These are phyloP conservation scores for Clepsis dumicolana DNA, from an alignment of 2,888 invertebrate species.

Conservation along the genomic window DNA sequence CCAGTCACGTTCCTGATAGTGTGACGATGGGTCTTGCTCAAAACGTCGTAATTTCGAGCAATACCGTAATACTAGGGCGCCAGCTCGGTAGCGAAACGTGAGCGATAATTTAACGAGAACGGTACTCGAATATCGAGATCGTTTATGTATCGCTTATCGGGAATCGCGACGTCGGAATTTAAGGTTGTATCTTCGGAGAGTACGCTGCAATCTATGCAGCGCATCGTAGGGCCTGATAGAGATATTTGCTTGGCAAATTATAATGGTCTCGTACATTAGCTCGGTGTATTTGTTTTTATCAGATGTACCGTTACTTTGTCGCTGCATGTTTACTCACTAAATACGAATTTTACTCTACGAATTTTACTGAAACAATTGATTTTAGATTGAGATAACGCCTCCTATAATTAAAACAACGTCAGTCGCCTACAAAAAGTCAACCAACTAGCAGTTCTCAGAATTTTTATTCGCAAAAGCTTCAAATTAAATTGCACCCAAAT, in stretches of 20 bases:
- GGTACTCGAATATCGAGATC: slow-evolving; percentile 78
- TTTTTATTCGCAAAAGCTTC: slow-evolving; percentile 5
- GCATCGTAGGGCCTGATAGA: slow-evolving; percentile 59
- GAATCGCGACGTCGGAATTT: slow-evolving; percentile 80
- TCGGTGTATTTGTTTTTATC: slow-evolving; percentile 6
- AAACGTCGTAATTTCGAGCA: slow-evolving; percentile 57
- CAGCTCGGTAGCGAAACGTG: slow-evolving; percentile 81
- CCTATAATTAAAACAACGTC: slow-evolving; percentile 5
- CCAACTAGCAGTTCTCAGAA: slow-evolving; percentile 17
- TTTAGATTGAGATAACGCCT: background rate
- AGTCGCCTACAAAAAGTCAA: slow-evolving; percentile 8
- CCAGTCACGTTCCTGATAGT: slow-evolving; percentile 48
- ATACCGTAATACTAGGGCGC: slow-evolving; percentile 69
- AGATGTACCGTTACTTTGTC: slow-evolving; percentile 11
- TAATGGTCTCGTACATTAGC: slow-evolving; percentile 48
- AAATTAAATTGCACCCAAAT: slow-evolving; percentile 33
- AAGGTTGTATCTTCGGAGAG: slow-evolving; percentile 60
- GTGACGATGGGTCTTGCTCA: slow-evolving; percentile 48
- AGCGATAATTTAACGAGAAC: slow-evolving; percentile 83
- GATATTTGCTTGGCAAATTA: slow-evolving; percentile 58
- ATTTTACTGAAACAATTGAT: background rate
- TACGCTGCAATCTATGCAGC: slow-evolving; percentile 59
- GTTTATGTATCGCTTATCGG: slow-evolving; percentile 80
- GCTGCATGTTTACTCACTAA: background rate
- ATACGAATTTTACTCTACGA: background rate